Evolutionary conservation across 1,140 invertebrate genomes (phyloP).

Genomic region (Saccostrea echinata): DNA sequence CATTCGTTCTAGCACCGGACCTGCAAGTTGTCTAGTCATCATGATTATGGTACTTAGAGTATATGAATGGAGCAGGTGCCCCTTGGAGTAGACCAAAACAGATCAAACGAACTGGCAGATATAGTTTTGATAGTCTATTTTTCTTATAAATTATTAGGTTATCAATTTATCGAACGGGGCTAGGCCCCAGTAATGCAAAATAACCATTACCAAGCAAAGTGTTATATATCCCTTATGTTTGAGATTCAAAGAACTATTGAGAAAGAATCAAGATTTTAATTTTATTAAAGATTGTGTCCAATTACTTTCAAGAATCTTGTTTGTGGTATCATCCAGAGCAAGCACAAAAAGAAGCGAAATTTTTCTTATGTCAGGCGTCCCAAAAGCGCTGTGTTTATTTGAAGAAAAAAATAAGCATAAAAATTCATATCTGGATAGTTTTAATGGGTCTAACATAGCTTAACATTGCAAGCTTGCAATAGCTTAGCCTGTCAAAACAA

Average conservation of each 20-base stretch:
- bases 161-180: background rate
- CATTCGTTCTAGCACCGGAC: background rate
- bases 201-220: slow-evolving; percentile 2
- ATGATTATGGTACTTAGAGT: background rate
- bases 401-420: too few relatives aligned
- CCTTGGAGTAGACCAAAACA: background rate
- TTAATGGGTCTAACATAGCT: background rate
- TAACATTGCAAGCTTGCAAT: background rate
- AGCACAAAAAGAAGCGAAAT: background rate
- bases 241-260: too few relatives aligned
- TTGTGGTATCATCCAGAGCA: too few relatives aligned
- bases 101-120: background rate
- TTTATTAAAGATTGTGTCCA: too few relatives aligned
- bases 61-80: background rate
- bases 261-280: too few relatives aligned
- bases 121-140: slow-evolving; percentile 2
- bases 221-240: too few relatives aligned
- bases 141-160: background rate
- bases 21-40: background rate
- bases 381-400: background rate
- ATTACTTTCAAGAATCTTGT: too few relatives aligned
- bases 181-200: background rate
- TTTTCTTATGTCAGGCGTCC: background rate
- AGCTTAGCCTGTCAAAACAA: background rate
- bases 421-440: too few relatives aligned